phyloP scores from a whole-genome alignment of 2,113 vertebrate species.

The Xenopus laevis region DNA sequence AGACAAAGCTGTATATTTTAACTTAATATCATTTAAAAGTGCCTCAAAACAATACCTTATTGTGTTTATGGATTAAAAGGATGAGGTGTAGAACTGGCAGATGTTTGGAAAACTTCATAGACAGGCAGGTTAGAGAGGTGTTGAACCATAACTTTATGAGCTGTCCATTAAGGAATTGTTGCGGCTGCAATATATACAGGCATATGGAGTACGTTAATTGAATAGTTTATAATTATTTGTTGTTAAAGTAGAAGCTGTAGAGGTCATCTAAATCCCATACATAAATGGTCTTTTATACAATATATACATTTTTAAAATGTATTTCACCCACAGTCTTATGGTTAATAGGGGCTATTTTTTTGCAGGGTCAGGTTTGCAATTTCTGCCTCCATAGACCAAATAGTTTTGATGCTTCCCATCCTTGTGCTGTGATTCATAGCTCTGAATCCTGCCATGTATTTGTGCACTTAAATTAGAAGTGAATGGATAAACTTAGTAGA shows the following conservation, averaged over 20 bases:
- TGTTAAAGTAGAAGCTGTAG: background rate
- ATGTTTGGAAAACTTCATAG: background rate
- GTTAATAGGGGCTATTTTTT: too few species aligned
- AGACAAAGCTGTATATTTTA: constrained; percentile 11
- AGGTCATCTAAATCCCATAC: too few species aligned
- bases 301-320: too few species aligned
- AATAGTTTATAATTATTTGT: background rate
- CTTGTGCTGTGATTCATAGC: too few species aligned
- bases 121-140: background rate
- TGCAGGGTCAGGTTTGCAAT: too few species aligned
- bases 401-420: too few species aligned
- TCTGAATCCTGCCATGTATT: too few species aligned
- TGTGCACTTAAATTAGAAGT: too few species aligned
- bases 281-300: too few species aligned
- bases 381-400: too few species aligned
- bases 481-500: too few species aligned
- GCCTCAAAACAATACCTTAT: constrained; percentile 3
- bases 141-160: background rate
- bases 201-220: background rate
- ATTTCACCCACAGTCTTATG: too few species aligned
- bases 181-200: background rate
- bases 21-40: constrained; percentile 8
- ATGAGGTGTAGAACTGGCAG: constrained; percentile 1
- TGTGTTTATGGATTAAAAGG: background rate
- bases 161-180: background rate